phyloP scores from a whole-genome alignment of 2,888 invertebrate species.

The Selenia dentaria region DNA sequence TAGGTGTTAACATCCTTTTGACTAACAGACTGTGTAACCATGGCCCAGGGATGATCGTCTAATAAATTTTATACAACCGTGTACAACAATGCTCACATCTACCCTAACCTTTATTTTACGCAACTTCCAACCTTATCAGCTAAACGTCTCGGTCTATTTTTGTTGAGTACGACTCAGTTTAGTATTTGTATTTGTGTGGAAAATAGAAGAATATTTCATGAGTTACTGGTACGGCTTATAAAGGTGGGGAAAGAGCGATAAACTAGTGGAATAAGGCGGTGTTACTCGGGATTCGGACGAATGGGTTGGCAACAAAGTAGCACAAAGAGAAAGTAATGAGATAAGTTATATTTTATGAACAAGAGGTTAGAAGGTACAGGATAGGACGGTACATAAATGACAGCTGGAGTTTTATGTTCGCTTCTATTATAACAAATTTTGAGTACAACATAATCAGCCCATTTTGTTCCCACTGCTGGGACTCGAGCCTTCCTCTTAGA shows the following conservation, averaged over 20 bases:
- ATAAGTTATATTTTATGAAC: constrained; percentile 28
- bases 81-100: constrained; percentile 29
- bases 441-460: too few species aligned
- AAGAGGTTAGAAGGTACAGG: constrained; percentile 13
- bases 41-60: constrained; percentile 43
- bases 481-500: too few species aligned
- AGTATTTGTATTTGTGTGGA: constrained; percentile 8
- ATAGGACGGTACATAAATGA: constrained; percentile 1
- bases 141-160: constrained; percentile 3
- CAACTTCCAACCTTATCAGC: constrained; percentile 25
- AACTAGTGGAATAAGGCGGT: constrained; percentile 38
- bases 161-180: constrained; percentile 12
- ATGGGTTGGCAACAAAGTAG: constrained; percentile 28
- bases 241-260: constrained; percentile 33
- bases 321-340: constrained; percentile 22
- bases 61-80: constrained; percentile 48
- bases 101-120: constrained; percentile 6
- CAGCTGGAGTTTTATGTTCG: background rate
- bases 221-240: constrained; percentile 29
- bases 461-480: too few species aligned
- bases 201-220: constrained; percentile 39
- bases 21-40: constrained; percentile 51
- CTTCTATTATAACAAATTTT: too few species aligned
- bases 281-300: constrained; percentile 25
- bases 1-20: constrained; percentile 54